Percentiles rank a stretch among this genome's conserved stretches.
Conservation (phyloP, 2,113 vertebrate species). For the Chloropsis cyanopogon region DNA sequence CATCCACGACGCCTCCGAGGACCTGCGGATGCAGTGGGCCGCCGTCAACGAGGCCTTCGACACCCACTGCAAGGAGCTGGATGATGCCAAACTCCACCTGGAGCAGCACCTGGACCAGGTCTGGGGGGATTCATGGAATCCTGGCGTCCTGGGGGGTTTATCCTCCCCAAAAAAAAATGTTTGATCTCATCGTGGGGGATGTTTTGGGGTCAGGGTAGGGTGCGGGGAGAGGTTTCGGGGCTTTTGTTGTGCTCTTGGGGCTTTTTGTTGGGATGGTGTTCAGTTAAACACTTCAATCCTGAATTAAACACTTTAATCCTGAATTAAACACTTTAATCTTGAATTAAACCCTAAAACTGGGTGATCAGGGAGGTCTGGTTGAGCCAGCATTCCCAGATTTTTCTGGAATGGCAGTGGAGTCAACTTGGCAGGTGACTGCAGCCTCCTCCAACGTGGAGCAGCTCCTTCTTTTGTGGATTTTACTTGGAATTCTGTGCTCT, state of each 20-base stretch:
- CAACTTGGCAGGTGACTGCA: not conserved
- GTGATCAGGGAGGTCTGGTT: not conserved
- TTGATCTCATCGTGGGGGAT: no score
- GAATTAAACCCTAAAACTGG: not conserved
- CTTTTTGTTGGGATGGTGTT: not conserved
- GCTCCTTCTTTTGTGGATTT: not conserved
- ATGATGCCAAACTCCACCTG: conserved; percentile 74
- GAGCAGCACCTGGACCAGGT: conserved; percentile 78
- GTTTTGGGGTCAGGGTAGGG: not conserved
- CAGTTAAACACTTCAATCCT: not conserved
- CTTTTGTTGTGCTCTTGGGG: not conserved
- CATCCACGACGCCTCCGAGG: conserved; percentile 78
- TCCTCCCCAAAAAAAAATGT: no score
- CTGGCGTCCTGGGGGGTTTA: not conserved
- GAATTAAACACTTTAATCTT: no score
- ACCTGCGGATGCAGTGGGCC: conserved; percentile 80
- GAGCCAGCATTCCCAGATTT: not conserved
- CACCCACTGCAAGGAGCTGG: conserved; percentile 74
- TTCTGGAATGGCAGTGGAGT: not conserved
- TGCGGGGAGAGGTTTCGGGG: not conserved
- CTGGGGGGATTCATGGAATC: rapidly evolving
- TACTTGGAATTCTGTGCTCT: not conserved
- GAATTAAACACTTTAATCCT: not conserved
- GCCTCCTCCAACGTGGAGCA: not conserved
- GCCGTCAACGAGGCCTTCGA: conserved; percentile 73